phyloP scores from a whole-genome alignment of 2,888 invertebrate species.

The Epirrhoe alternata region DNA sequence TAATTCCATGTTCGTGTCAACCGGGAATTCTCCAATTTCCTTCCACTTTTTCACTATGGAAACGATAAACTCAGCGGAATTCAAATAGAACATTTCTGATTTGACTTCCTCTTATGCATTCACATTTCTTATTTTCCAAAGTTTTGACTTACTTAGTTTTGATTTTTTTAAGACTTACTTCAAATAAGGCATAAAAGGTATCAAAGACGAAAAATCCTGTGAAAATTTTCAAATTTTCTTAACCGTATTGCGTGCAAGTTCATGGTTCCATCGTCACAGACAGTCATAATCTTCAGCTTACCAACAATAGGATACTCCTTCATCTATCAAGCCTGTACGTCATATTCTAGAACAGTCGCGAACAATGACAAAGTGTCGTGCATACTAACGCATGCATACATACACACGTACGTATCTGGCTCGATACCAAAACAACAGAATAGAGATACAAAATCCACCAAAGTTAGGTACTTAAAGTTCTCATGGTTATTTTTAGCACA shows the following conservation, averaged over 20 bases:
- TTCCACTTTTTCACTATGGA: constrained; percentile 11
- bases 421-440: no score
- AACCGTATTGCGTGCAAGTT: neutral
- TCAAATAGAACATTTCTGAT: constrained; percentile 2
- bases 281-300: neutral
- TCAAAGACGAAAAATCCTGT: neutral
- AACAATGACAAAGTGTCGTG: constrained; percentile 31
- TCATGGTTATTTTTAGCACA: no score
- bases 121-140: no score
- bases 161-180: no score
- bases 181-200: no score
- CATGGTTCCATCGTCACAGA: neutral
- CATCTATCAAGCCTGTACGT: constrained; percentile 15
- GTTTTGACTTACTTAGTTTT: no score
- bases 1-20: constrained; percentile 25
- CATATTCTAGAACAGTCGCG: constrained; percentile 30
- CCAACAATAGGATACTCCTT: constrained; percentile 5
- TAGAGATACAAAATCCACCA: no score
- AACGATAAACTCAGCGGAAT: constrained; percentile 4
- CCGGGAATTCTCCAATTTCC: constrained; percentile 9
- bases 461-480: no score
- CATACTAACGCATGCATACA: constrained; percentile 29
- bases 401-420: constrained; percentile 6
- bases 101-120: neutral
- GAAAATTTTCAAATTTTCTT: neutral